Evolutionary conservation across 2,888 invertebrate genomes (phyloP), one percentile per base, ranked within the genome.

Genomic region (Diarsia dahlii): DNA sequence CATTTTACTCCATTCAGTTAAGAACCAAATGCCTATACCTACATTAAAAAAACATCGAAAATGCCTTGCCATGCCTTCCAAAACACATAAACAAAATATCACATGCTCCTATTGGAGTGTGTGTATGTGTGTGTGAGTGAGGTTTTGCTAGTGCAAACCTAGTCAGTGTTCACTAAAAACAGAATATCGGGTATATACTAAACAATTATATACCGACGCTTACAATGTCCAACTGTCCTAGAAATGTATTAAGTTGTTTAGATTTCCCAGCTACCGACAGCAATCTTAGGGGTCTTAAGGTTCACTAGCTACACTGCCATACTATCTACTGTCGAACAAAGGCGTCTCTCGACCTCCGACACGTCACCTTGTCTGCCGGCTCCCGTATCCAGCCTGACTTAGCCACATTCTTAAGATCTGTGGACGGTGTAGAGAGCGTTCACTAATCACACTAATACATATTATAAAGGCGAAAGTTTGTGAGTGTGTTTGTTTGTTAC

Each of bases 241-340:
- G 64, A 65, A 20, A 65, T 76, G 71, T 10, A 71, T 76, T 52
- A 76, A 77, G 45, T 65, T 64, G 50, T 76, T 69, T 69, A 48
- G 48, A 71, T 54, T 77, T 60, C 64, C 34, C 23, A 34, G 71
- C 65, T 52, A 52, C 56, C 10, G 65, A 65, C 56, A 4, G 2
- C 20, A 6, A 56, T 50, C 10, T 28, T 23, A 10, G 46, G 23
- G 20, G 46, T 62, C 2, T 46, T 46, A 10, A 1, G 13, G 34
- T 48, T n/a, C 39, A 63, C 18, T 46, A 9, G 20, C 18, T 67
- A 39, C 20, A 12, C 20, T 39, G 62, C 6, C 62, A 20, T 39
- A 54, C 10, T n/a, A 13, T 23, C 23, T 23, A 56, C 23, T 56
- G 15, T 6, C 15, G 23, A 13, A 23, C 23, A 56, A 56, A 56